Evolutionary conservation across 2,113 vertebrate species (phyloP), one percentile per base, ranked within the genome.

Genomic region (Puffinus mauretanicus): DNA sequence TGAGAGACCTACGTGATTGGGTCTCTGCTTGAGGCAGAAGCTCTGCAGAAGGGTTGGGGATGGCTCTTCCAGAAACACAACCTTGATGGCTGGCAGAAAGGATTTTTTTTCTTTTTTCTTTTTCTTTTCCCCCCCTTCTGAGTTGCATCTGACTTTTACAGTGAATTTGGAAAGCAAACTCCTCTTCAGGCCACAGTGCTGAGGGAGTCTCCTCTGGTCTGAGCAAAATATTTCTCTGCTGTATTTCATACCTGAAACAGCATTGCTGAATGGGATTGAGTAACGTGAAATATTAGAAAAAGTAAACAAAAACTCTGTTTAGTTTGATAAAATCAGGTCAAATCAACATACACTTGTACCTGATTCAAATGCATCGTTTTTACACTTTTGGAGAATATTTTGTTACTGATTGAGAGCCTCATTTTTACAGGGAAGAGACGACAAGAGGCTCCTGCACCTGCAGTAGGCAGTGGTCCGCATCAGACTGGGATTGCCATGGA

Each of bases 1-100:
- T 1, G 9, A 66, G 15, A 57, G 8, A 42, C 16, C 32, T 47
- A 25, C 3, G 3, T 0, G 0, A 29, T 58, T 3, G 13, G 11
- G 47, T 30, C 49, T 47, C 70, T 73, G 75, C 40, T 38, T 58
- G 27, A 81, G 18, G 54, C 18, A 27, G 69, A 54, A 93, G 47
- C 26, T 94, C 40, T 66, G 40, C 3, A 2, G 40, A 73, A 44
- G 1, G 2, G 6, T 38, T 18, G 38, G 40, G 32, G 18, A 34
- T 26, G 18, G 22, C 38, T 88, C 15, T 90, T 92, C 42, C 82
- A 2, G 0, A 82, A 86, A 73, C 30, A 69, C 13, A 66, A 34
- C 38, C 32, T 11, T 47, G 11, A 65, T 2, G 6, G 22, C 16
- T 51, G 24, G 16, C 62, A 72, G 73, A 76, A 88, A 20, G 4